Base-by-base conservation (phyloP, 2,888 invertebrate genomes). In the Matsumyia berberina region DNA sequence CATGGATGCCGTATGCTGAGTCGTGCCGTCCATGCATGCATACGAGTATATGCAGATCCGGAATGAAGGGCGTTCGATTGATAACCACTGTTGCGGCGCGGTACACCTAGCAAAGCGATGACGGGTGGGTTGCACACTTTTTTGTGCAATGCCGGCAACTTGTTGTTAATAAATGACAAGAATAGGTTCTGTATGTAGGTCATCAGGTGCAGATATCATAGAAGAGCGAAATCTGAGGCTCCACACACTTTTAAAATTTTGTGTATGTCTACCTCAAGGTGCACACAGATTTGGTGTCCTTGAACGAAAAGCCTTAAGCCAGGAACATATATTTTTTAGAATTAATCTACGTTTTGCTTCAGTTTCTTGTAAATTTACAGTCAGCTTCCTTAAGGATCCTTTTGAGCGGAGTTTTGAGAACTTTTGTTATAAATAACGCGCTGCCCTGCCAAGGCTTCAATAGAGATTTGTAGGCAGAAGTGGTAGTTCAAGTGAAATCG, bases 61-160 rank as follows among this genome's bases (percentile, higher is more conserved):
- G 62, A 70, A 64, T 72, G 70, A 24, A 12, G 19, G 60, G 69
- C 19, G 69, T 64, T 62, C 33, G 64, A 70, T 58, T 64, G 77
- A 81, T 76, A 62, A 51, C 55, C 64, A 44, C 6, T 12, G 37
- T 31, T 17, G 53, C 6, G 15, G 9, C 11, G 15, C 1, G 15
- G 24, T n/a, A 24, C 11, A 31, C 9, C 11, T 8, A 31, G 19
- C 35, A 42, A 31, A 46, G 15, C 24, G 53, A 46, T 67, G 67
- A 80, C 69, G 76, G 67, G 76, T 55, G 67, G 76, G 81, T 81
- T 69, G 69, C 76, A 33, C 51, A 49, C 31, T 60, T 55, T 60
- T 55, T 53, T 67, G 37, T 55, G 60, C 12, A 69, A 76, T 55
- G 44, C 74, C 67, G 60, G 60, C 57, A 53, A 62, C 37, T 81